Evolutionary conservation across 2,888 invertebrate species (phyloP).

Genomic region (Heliconius aoede): DNA sequence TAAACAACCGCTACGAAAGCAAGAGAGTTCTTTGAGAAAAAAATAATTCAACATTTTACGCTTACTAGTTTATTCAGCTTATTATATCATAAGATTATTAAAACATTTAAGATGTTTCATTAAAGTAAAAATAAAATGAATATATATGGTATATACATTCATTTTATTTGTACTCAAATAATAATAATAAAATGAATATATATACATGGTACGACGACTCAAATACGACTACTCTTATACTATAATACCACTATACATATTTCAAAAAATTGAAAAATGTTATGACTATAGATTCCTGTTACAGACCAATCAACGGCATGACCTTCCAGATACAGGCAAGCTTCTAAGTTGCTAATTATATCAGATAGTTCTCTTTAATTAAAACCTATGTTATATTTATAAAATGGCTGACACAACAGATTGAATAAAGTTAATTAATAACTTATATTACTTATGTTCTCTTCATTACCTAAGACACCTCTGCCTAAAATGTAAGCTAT

Average conservation of each 20-base stretch:
- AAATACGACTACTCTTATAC: not conserved
- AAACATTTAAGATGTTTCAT: not conserved
- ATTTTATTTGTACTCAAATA: no score
- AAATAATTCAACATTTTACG: constrained; percentile 16
- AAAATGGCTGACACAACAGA: not conserved
- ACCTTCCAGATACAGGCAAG: not conserved
- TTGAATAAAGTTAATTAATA: not conserved
- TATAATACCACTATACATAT: not conserved
- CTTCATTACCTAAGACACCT: not conserved
- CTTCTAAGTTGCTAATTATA: not conserved
- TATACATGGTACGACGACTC: not conserved
- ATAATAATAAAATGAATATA: no score
- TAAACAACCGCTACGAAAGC: constrained; percentile 13
- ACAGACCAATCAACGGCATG: not conserved
- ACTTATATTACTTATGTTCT: not conserved
- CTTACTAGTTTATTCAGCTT: constrained; percentile 2
- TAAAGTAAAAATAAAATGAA: no score
- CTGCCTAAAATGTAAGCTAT: not conserved
- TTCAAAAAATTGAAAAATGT: not conserved
- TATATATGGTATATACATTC: no score
- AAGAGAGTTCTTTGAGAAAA: constrained; percentile 12
- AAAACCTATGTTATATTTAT: not conserved
- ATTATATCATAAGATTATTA: not conserved
- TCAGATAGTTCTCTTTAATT: not conserved
- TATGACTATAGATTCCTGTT: not conserved